phyloP scores from a whole-genome alignment of 2,113 vertebrate species.

The cat (Felis catus) region F.catus_Fca126_mat1.0 CM031416.1:26128001-26128500 shows the following conservation, averaged over 20 bases:
- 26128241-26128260: background rate
- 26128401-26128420: too few relatives aligned
- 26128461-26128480: background rate
- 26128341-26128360: too few relatives aligned
- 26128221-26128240: background rate
- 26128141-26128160: background rate
- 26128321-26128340: too few relatives aligned
- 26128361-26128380: too few relatives aligned
- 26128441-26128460: too few relatives aligned
- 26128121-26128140: background rate
- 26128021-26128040: background rate
- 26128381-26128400: too few relatives aligned
- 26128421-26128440: too few relatives aligned
- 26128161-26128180: background rate
- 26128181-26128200: rapidly evolving
- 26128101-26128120: background rate
- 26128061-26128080: background rate
- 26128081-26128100: background rate
- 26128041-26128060: background rate
- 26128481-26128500: background rate
- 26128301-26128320: too few relatives aligned
- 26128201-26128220: background rate
- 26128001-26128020: background rate
- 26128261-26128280: background rate
- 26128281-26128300: too few relatives aligned